Evolutionary conservation across 1,140 invertebrate genomes (phyloP), one percentile per base, ranked within the genome.

Genomic region (Brevipalpus yothersi): DNA sequence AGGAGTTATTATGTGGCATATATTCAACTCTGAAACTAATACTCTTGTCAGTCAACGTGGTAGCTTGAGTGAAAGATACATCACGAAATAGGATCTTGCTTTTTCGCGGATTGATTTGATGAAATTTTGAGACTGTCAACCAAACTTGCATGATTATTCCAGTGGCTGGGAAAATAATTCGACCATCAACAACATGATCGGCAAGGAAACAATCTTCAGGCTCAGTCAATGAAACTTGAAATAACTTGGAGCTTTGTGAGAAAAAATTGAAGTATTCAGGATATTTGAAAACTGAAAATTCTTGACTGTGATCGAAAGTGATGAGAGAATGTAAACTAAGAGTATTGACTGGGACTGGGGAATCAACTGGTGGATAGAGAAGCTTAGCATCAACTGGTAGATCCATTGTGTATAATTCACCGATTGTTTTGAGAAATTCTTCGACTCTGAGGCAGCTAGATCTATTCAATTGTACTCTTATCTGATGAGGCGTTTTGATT

Each of bases 111-210:
- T 53, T 17, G 4, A 49, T 45, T 12, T 41, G 23, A 55, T 63
- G 59, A 47, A 62, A 60, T 41, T 21, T 63, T 2, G 89, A 88
- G 60, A 90, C 80, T 0, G 86, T 84, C 70, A 82, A 83, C 92
- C 92, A 96, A 1, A 84, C 89, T 2, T 95, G 70, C 2, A 82
- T 79, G 73, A 96, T 75, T 68, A 95, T 93, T 15, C 90, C 92
- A 51, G 92, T 95, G 51, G 90, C 92, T 15, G 93, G 93, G 73
- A 89, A 96, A 4, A 98, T 72, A 40, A 93, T 76, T 68, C 91
- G 78, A 13, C 90, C 92, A 72, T 97, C 92, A 67, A 97, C 93
- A 15, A 77, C 78, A 69, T 97, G 92, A 19, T 90, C 92, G 41
- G 78, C 70, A 51, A 87, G 74, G 72, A 81, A 91, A 42, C 80